Evolutionary conservation across 2,797 vertebrate species (phyloP), one percentile per base, ranked within the genome.

Genomic region (Acrocephalus scirpaceus): DNA sequence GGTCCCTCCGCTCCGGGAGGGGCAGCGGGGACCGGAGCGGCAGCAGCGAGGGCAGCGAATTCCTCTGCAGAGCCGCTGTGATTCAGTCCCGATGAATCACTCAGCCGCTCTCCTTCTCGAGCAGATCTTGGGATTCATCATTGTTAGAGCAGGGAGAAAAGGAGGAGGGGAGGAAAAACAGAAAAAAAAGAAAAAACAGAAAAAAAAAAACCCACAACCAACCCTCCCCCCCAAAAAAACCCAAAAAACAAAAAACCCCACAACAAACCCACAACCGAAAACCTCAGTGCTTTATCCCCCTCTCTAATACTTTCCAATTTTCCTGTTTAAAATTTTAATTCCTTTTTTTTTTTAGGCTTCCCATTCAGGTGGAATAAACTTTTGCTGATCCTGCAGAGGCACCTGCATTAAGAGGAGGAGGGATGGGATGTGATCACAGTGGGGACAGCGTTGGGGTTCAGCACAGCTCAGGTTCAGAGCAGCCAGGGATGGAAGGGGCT

Each of bases 11-110:
- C n/a, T 20, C 60, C 74, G 25, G 73, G 60, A 53, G 88, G 51
- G 1, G 5, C 88, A 86, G 87, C 78, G 45, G 62, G 51, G 38
- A 38, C 38, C 38, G 38, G 11, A 38, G 38, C 38, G 38, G 38
- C 38, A 38, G 38, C 40, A 42, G 40, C 40, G 40, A 42, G 90
- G 80, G 90, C 93, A 94, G 91, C 0, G 1, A 60, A 57, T 91
- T 90, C 88, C 58, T 69, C 83, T 79, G 91, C 95, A 77, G 62
- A 66, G 83, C 6, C 81, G 2, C 81, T 81, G 72, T 96, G 96
- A 97, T 94, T 97, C 97, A 96, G 81, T 77, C 53, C 64, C 0
- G 25, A 86, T 97, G 94, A 97, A 95, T 97, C 96, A 96, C 70
- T 44, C 84, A 76, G 75, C 22, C 34, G 23, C 82, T 88, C 86